These are phyloP conservation scores for Cladopsammia gracilis DNA, from an alignment of 64 coral and sea anemone genomes.

Conservation along the genomic window DNA sequence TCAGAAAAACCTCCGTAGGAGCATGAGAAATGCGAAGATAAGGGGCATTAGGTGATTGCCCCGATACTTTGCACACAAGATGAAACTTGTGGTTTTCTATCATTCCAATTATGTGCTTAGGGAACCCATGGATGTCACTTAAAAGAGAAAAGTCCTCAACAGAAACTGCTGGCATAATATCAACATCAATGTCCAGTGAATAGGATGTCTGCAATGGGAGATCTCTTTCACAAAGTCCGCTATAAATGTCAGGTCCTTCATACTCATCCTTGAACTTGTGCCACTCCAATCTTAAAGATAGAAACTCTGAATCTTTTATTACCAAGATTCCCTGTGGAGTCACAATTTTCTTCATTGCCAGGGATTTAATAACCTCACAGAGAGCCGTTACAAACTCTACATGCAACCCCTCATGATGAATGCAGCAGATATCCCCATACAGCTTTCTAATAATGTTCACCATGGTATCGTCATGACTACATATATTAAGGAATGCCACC, in stretches of 20 bases:
- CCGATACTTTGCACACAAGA: constrained; percentile 49
- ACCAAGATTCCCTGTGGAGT: constrained; percentile 13
- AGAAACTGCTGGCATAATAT: constrained; percentile 49
- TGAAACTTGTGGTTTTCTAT: constrained; percentile 30
- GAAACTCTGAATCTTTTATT: constrained; percentile 10
- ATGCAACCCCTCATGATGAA: constrained; percentile 10
- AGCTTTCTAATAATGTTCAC: neutral
- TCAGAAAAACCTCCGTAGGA: constrained; percentile 25
- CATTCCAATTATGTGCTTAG: constrained; percentile 2
- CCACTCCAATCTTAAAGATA: constrained; percentile 31
- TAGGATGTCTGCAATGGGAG: neutral
- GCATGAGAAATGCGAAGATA: constrained; percentile 45
- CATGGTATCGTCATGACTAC: neutral
- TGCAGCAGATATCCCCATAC: constrained; percentile 22
- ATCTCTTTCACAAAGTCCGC: constrained; percentile 12
- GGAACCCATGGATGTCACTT: constrained; percentile 34
- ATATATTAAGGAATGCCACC: constrained; percentile 17
- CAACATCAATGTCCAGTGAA: constrained; percentile 42
- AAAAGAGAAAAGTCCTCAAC: constrained; percentile 35
- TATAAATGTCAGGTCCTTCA: constrained; percentile 34
- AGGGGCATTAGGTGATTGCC: constrained; percentile 17
- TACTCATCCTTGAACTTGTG: constrained; percentile 31
- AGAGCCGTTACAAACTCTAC: neutral
- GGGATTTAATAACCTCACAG: neutral
- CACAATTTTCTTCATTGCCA: constrained; percentile 42